Evolutionary conservation across 1,140 invertebrate species (phyloP).

Genomic region (Lordiphosa stackelbergi): DNA sequence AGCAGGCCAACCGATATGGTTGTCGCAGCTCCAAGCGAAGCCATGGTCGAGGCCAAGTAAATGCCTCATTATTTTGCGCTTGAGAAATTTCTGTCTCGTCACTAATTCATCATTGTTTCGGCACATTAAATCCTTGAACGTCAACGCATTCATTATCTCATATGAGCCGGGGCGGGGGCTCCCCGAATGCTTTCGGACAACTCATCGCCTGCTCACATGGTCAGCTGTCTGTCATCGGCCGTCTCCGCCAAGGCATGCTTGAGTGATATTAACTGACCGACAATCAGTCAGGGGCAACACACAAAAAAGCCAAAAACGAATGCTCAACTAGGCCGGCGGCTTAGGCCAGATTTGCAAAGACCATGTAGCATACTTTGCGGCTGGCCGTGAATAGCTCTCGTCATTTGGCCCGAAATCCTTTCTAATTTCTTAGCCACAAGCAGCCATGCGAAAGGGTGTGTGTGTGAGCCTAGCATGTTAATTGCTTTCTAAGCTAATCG

Average conservation of each 20-base stretch:
- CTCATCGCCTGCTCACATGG: conserved; percentile 63
- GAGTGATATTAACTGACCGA: conserved; percentile 75
- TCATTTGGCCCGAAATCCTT: conserved; percentile 47
- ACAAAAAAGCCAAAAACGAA: conserved; percentile 28
- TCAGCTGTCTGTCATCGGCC: conserved; percentile 29
- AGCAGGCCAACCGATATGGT: conserved; percentile 30
- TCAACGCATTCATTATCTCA: conserved; percentile 74
- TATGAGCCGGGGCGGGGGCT: conserved; percentile 13
- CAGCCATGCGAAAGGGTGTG: conserved; percentile 1
- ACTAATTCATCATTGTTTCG: conserved; percentile 76
- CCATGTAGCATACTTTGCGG: conserved; percentile 43
- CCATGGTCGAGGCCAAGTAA: conserved; percentile 24
- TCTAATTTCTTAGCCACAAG: conserved; percentile 32
- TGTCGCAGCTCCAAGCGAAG: conserved; percentile 14
- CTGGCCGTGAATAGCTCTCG: conserved; percentile 36
- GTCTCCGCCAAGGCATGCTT: conserved; percentile 54
- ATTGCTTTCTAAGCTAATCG: conserved; percentile 71
- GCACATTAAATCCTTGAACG: conserved; percentile 75
- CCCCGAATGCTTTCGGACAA: conserved; percentile 51
- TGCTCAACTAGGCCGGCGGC: conserved; percentile 37
- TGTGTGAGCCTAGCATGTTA: conserved; percentile 53
- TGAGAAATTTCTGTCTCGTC: conserved; percentile 75
- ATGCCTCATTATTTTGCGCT: conserved; percentile 73
- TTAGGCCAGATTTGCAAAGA: conserved; percentile 57
- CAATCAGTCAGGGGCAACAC: conserved; percentile 65